These are phyloP conservation scores for Callipepla californica DNA, from an alignment of 2,113 vertebrate species.

Conservation along the genomic window DNA sequence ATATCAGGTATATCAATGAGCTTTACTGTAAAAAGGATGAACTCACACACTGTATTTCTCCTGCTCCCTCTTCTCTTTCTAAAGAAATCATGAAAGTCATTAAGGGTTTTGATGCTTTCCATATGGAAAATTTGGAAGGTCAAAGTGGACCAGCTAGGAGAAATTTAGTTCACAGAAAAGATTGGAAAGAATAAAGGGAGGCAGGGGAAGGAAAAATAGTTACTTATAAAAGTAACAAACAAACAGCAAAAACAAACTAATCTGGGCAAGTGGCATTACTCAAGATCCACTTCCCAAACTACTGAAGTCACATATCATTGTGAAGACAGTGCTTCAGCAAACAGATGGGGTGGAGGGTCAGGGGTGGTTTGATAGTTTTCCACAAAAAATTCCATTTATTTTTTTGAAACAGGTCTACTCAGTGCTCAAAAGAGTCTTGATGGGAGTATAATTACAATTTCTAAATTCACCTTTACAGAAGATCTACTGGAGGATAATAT, in stretches of 20 bases:
- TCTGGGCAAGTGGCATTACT: not conserved
- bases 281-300: not conserved
- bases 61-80: not conserved
- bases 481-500: not conserved
- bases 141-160: not conserved
- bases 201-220: not conserved
- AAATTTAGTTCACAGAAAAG: not conserved
- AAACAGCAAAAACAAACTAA: not conserved
- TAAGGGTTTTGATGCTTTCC: slow-evolving; percentile 33
- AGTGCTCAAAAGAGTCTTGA: not conserved
- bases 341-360: not conserved
- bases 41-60: not conserved
- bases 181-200: not conserved
- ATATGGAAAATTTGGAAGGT: slow-evolving; percentile 39
- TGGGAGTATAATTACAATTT: not conserved
- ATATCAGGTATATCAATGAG: not conserved
- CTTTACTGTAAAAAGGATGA: not conserved
- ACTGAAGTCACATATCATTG: not conserved
- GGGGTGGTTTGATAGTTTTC: not conserved
- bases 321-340: not conserved
- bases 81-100: slow-evolving; percentile 32
- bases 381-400: not conserved
- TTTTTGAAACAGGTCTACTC: not conserved
- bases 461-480: not conserved
- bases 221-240: not conserved